Evolutionary conservation across 2,888 invertebrate species (phyloP), one percentile per base, ranked within the genome.

Genomic region (Ischnura elegans): DNA sequence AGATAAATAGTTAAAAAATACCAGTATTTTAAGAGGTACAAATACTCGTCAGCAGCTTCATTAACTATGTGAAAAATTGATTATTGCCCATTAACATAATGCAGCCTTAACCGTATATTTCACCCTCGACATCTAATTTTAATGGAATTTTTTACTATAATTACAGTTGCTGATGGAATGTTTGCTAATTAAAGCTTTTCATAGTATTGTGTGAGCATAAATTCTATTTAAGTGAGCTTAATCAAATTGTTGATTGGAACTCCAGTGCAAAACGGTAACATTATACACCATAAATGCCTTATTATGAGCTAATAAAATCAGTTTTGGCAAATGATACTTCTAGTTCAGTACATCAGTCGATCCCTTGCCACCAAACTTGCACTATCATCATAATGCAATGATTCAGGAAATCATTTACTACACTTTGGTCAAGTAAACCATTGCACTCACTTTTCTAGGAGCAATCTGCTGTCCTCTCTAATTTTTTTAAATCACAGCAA

Each of bases 141-240:
- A 43, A 90, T 90, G 61, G 90, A 90, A 90, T 90, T 55, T 45
- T 66, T 43, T 43, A 61, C 61, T 90, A 90, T 43, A 43, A 36
- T 66, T 61, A 90, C 61, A 55, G 61, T 25, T 43, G 43, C 61
- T 61, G 90, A 61, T 43, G 90, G 90, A 90, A 90, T 90, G 90
- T 90, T 61, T 90, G 61, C 61, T 61, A 55, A 43, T 90, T 90
- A 90, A 90, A 90, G 90, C 90, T 90, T 90, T 90, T 90, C 61
- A 90, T 90, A 90, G 51, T 90, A 61, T 90, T 61, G 90, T 61
- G 90, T 90, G 90, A 90, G 90, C 90, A 90, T 90, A 90, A 61
- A 13, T 90, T 90, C 90, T 90, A 90, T 90, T 55, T 61, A 90
- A 55, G 90, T 90, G 90, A 90, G 90, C 90, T 90, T 90, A 61